Evolutionary conservation across 2,888 invertebrate species (phyloP), one percentile per base, ranked within the genome.

Genomic region (Gasteruption jaculator): DNA sequence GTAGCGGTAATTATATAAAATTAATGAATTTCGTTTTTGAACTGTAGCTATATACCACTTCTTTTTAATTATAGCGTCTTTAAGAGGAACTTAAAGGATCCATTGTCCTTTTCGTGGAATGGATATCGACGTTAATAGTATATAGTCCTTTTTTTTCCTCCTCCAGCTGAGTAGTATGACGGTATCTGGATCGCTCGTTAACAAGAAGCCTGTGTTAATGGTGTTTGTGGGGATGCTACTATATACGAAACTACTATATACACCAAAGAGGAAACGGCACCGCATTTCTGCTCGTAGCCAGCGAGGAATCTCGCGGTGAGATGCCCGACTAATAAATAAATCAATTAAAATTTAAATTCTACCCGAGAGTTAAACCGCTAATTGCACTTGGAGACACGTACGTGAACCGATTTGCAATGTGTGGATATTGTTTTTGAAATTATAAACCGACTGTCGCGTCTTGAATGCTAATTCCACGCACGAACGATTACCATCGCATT

Each of bases 251-350:
- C n/a, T n/a, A 32, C 19, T 21, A 14, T 30, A 30, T 30, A 14
- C 20, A 19, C 32, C 27, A 6, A 31, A 24, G 14, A 40, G 22
- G 5, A n/a, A 10, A 25, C 15, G 26, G 22, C 26, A 34, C 16
- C 45, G 58, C 63, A 62, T 62, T 61, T 63, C 58, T 63, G 53
- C 58, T 60, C 60, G 61, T 61, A 62, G 51, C 41, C 33, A 11
- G 45, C 49, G 41, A 55, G 56, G 61, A 62, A 61, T 64, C 59
- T 49, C 38, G 46, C 40, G 46, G 44, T 43, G 49, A 54, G 53
- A 53, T 43, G 41, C 41, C 48, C 52, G 37, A 33, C 44, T 42
- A 44, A 53, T 48, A 52, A 44, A 43, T 38, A 41, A 31, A 20
- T 22, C 38, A 27, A 49, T 53, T 47, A 44, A 51, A 44, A 53